Evolutionary conservation across 2,797 vertebrate genomes (phyloP), one percentile per base, ranked within the genome.

Genomic region (Botia kubotai): DNA sequence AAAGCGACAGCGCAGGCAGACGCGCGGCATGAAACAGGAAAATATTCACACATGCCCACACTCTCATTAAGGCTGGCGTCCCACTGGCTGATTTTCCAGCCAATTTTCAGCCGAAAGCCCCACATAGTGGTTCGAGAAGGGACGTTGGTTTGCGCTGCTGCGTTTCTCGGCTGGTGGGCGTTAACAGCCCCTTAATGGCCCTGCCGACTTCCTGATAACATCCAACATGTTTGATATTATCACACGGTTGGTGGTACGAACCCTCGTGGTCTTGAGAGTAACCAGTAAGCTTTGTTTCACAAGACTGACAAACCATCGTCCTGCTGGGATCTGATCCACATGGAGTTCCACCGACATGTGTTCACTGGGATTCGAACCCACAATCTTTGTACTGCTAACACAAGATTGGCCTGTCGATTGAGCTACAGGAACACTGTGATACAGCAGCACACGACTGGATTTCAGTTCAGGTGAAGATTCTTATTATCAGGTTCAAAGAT

Each of bases 401-500:
- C 33, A 33, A 33, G 23, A 26, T 26, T 33, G 48, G 3, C 11
- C 11, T 50, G 10, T 8, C 48, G 33, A 33, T 33, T 33, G 33
- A 46, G 43, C 43, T 10, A 10, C 43, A 46, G 43, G 43, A 46
- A 10, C 8, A 46, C 43, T 17, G 17, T 66, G 39, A 21, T 19
- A 21, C 1, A 13, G 39, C 23, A 46, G 43, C 52, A 36, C 33
- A 19, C 1, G 10, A 19, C 60, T 48, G 11, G 43, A 46, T 73
- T 73, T 29, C 4, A 4, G 57, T 80, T 26, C 6, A 58, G 50
- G 62, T 58, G 26, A 67, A 21, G 21, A 50, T 46, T 80, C 62
- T 67, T 67, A 67, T 73, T 73, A 69, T 69, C 43, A 80, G 23
- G 70, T 57, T 67, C 43, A 63, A 36, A 62, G 50, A 74, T 48